Evolutionary conservation across 2,888 invertebrate genomes (phyloP).

Genomic region (Troides oblongomaculatus): DNA sequence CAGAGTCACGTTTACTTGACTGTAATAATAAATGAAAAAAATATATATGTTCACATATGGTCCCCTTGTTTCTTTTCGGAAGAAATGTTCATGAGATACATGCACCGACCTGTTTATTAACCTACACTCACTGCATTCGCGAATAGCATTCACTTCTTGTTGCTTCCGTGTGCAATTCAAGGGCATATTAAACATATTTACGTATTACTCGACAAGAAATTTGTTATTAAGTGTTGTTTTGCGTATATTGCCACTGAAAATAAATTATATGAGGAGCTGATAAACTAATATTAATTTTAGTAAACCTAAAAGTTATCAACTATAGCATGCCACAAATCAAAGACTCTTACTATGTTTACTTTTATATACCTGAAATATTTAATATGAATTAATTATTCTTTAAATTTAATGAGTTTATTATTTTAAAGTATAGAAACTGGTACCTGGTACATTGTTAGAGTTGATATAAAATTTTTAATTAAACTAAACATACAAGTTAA

Average conservation of each 20-base stretch:
- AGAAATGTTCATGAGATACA: not conserved
- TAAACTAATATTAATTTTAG: not conserved
- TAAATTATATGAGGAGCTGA: not conserved
- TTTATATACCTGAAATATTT: too few species aligned
- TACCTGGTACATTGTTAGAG: too few species aligned
- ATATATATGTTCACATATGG: constrained; percentile 30
- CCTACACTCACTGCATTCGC: not conserved
- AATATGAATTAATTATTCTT: too few species aligned
- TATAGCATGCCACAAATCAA: too few species aligned
- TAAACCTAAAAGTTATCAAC: too few species aligned
- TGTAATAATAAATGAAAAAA: constrained; percentile 46
- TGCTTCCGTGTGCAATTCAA: constrained; percentile 29
- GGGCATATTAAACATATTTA: constrained; percentile 25
- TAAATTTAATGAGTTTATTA: too few species aligned
- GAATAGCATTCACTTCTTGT: constrained; percentile 8
- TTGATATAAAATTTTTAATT: too few species aligned
- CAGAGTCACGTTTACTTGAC: constrained; percentile 38
- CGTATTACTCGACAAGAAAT: not conserved
- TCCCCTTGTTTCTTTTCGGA: not conserved
- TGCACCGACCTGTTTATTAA: not conserved
- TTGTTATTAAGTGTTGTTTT: too few species aligned
- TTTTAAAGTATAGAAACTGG: too few species aligned
- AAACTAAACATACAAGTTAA: too few species aligned
- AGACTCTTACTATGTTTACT: too few species aligned
- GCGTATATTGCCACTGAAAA: too few species aligned